A percentile compares a stretch with the other conserved stretches of the same genome.
phyloP scores from a whole-genome alignment of 2,113 vertebrate species.

The Pholis gunnellus region DNA sequence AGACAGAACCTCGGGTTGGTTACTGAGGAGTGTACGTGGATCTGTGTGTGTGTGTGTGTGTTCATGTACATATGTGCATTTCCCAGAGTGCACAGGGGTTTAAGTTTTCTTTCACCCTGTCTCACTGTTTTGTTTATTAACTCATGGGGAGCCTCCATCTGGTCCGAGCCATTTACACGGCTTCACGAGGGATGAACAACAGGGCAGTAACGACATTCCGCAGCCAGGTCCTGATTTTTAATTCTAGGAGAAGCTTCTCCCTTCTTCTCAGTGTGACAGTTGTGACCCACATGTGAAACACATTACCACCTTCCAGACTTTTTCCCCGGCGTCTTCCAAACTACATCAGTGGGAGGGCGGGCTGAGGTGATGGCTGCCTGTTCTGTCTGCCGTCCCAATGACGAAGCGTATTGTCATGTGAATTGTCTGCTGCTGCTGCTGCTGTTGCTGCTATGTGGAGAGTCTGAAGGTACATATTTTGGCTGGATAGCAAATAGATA shows the following conservation, averaged over 20 bases:
- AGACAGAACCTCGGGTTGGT: not conserved
- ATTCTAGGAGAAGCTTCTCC: not conserved
- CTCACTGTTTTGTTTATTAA: not conserved
- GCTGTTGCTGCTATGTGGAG: conserved; percentile 33
- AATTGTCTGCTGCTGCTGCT: conserved; percentile 23
- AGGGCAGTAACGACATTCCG: not conserved
- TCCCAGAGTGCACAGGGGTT: not conserved
- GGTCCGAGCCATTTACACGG: conserved; percentile 20
- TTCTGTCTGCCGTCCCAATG: conserved; percentile 52
- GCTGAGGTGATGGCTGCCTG: conserved; percentile 46
- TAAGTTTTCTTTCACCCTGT: not conserved
- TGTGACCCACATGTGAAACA: not conserved
- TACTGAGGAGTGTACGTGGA: not conserved
- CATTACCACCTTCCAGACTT: not conserved
- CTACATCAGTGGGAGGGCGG: conserved; percentile 6
- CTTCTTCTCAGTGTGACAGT: not conserved
- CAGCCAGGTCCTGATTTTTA: not conserved
- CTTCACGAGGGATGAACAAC: not conserved
- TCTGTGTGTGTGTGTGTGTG: not conserved
- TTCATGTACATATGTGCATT: not conserved
- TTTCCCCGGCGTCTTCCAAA: not conserved
- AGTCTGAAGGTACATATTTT: conserved; percentile 60
- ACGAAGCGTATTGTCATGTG: conserved; percentile 62
- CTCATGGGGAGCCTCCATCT: not conserved
- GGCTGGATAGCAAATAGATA: conserved; percentile 51